Base-by-base conservation (phyloP, 2,797 vertebrate species). In the Epinephelus awoara region DNA sequence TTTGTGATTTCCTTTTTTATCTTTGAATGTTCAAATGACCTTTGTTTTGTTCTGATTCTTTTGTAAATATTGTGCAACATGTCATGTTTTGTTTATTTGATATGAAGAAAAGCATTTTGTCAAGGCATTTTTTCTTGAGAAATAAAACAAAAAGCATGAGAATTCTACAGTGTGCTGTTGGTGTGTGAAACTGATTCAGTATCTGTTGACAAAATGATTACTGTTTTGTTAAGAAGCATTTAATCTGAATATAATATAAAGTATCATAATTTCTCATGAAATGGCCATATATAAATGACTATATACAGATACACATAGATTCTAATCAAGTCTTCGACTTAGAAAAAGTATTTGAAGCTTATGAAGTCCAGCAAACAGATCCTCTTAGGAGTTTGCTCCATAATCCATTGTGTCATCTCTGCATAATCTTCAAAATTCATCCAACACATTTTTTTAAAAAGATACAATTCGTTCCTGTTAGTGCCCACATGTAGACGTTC, bases 61-160 rank as follows among this genome's bases (percentile, higher is more conserved):
- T 89, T 91, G 85, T 93, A 89, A 86, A 90, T 92, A 88, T 86
- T 86, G 86, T 92, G 85, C 74, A 83, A 90, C 64, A 87, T 80
- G 89, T 89, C 84, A 90, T 83, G 75, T 89, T 91, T 84, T 85
- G 75, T 85, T 92, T 52, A 87, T 93, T 94, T 93, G 86, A 91
- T 94, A 94, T 92, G 87, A 90, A 50, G 52, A 69, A 83, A 80
- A 42, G 29, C 63, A 78, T 87, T 91, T 89, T 90, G 80, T 85
- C 72, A 6, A 66, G 74, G 65, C 64, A 75, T 59, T 82, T 85
- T 87, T 88, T 89, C 86, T 91, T 90, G 82, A 85, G 71, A 87
- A 93, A 90, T 91, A 90, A 93, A 94, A 86, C 15, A 79, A 85
- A 92, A 91, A 88, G 92, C 93, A 93, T 93, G 91, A 86, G 47